Conservation (phyloP, 1,140 invertebrate species). For the Euura lappo region DNA sequence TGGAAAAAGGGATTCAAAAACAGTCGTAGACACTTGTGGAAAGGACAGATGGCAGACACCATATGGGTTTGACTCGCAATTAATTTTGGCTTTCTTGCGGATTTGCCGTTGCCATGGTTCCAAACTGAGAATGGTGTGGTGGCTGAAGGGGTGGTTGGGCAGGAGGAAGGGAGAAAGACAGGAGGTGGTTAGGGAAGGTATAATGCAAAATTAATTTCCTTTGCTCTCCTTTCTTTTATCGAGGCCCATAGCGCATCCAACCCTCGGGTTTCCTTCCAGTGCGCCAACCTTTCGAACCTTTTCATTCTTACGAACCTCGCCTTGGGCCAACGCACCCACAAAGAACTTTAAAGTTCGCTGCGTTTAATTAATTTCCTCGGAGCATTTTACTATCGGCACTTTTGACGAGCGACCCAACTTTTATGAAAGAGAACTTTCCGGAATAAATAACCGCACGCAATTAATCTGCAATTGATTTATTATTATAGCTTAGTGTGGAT, state of each 20-base stretch:
- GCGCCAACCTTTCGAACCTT: constrained; percentile 19
- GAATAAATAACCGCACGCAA: neutral
- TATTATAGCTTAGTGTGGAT: too few species aligned
- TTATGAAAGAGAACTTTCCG: neutral
- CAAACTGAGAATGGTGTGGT: neutral
- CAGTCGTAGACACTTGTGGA: neutral
- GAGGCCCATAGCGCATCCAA: constrained; percentile 1
- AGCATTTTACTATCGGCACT: constrained; percentile 14
- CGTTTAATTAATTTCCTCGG: constrained; percentile 29
- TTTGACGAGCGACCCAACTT: neutral
- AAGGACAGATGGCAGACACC: constrained; percentile 15
- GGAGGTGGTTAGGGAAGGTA: constrained; percentile 20
- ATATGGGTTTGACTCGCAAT: constrained; percentile 31
- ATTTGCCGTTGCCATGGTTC: constrained; percentile 25
- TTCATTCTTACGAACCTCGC: constrained; percentile 16
- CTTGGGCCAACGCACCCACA: constrained; percentile 8
- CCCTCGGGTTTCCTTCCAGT: neutral
- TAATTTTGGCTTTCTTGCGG: constrained; percentile 39
- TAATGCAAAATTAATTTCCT: constrained; percentile 45
- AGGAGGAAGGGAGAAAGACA: neutral
- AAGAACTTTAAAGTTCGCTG: constrained; percentile 26
- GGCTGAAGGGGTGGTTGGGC: neutral
- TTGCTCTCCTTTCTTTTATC: constrained; percentile 28
- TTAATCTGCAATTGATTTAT: neutral
- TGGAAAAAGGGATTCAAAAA: neutral